These are phyloP conservation scores for Seriola aureovittata DNA, from an alignment of 2,113 vertebrate genomes.

Conservation along the genomic window DNA sequence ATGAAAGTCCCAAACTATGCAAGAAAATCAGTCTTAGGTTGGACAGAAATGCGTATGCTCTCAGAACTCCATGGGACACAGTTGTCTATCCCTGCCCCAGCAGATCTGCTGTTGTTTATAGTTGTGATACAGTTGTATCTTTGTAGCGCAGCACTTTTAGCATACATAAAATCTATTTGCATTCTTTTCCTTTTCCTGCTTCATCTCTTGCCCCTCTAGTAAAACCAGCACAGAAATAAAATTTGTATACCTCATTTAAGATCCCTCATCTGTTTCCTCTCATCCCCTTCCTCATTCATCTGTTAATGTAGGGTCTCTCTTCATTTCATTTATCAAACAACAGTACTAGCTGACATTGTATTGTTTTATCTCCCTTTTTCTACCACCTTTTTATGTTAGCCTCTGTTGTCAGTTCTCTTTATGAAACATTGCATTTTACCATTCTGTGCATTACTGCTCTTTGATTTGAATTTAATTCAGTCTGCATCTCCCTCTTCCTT, in stretches of 20 bases:
- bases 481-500: constrained; percentile 12
- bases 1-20: background rate
- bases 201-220: constrained; percentile 9
- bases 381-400: background rate
- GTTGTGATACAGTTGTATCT: background rate
- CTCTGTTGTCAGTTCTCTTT: constrained; percentile 18
- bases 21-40: constrained; percentile 41
- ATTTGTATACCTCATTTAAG: background rate
- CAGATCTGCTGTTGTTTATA: constrained; percentile 29
- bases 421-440: constrained; percentile 16
- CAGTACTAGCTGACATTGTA: constrained; percentile 3
- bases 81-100: constrained; percentile 4
- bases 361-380: constrained; percentile 28
- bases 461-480: constrained; percentile 33
- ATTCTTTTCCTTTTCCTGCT: constrained; percentile 22
- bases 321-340: constrained; percentile 33
- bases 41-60: constrained; percentile 39
- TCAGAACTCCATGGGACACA: constrained; percentile 26
- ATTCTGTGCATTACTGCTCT: background rate
- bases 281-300: constrained; percentile 36
- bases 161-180: constrained; percentile 17
- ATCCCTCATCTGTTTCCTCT: constrained; percentile 29
- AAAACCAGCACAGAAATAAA: constrained; percentile 24
- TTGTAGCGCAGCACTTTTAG: constrained; percentile 14
- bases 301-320: constrained; percentile 46